Evolutionary conservation across 37 sponge, comb jelly and placozoan genomes (phyloP).

Genomic region (Bolinopsis microptera): DNA sequence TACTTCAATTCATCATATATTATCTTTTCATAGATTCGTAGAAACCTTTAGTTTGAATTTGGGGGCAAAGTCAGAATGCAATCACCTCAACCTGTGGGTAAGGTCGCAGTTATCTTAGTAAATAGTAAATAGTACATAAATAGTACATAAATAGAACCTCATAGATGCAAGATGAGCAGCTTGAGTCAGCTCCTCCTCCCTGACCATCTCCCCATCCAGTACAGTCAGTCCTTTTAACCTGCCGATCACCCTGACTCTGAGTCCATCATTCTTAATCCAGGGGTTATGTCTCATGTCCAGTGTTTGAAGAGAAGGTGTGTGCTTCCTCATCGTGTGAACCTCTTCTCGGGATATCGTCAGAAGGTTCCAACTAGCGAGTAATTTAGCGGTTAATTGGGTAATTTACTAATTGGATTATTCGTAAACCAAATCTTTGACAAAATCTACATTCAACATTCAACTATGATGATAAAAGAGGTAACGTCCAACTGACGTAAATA

Average conservation of each 20-base stretch:
- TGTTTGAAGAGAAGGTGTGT: constrained; percentile 70
- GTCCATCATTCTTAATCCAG: constrained; percentile 74
- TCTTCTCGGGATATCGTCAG: constrained; percentile 68
- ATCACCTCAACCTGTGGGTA: no score
- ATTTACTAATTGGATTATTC: no score
- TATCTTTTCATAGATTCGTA: no score
- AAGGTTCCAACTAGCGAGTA: constrained; percentile 77
- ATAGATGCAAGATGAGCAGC: constrained; percentile 19
- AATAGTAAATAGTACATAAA: no score
- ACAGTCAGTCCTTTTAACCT: constrained; percentile 62
- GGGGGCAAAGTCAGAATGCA: no score
- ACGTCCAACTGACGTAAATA: no score
- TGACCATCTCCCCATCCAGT: constrained; percentile 28
- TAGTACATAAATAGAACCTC: not conserved
- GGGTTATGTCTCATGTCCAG: constrained; percentile 79
- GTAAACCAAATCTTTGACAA: no score
- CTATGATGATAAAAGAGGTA: no score
- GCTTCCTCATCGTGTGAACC: constrained; percentile 69
- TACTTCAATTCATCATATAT: no score
- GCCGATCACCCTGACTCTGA: constrained; percentile 60
- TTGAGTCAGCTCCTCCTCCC: constrained; percentile 42
- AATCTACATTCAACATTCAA: no score
- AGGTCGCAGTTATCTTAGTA: no score
- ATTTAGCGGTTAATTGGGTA: not conserved
- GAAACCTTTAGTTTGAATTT: no score